Evolutionary conservation across 2,888 invertebrate genomes (phyloP), one percentile per base, ranked within the genome.

Genomic region (Andrena camellia): DNA sequence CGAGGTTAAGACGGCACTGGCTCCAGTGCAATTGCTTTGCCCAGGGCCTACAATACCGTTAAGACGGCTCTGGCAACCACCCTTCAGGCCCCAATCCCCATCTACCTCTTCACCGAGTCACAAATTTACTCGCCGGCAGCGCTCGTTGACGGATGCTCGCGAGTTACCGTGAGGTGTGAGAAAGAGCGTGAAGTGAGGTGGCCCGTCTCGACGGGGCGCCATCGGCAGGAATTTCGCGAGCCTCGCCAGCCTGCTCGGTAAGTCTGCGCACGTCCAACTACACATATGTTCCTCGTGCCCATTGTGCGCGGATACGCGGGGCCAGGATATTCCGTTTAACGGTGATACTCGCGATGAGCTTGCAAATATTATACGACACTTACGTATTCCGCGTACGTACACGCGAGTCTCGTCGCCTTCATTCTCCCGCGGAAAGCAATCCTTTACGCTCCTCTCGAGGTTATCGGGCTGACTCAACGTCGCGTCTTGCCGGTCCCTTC

Each of bases 301-400:
- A 67, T 77, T 80, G 63, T 23, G 29, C 13, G 54, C 2, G n/a
- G 35, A 81, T 31, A 78, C 68, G 42, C 67, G 62, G 35, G 13
- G 35, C 50, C n/a, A 17, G 60, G 87, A 81, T 84, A 87, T 90
- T 88, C 83, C 84, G 70, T 68, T 90, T 90, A 90, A 90, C 90
- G 90, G 90, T 86, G 88, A 77, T 79, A 10, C 50, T 26, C 59
- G 68, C 73, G 79, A 83, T 60, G 50, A 85, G 83, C 85, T 86
- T 88, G 84, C 86, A 90, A 88, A 87, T 81, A 57, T 54, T 79
- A 67, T 75, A 80, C 73, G 78, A 62, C 78, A 74, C 89, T 54
- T 54, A 84, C 79, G 87, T 86, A 86, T 87, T 85, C 23, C 20
- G 20, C 13, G 20, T 20, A 20, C 31, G 52, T 5, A 20, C 10